Conservation (phyloP, 1,140 invertebrate genomes). For the Rhagoletis pomonella region DNA sequence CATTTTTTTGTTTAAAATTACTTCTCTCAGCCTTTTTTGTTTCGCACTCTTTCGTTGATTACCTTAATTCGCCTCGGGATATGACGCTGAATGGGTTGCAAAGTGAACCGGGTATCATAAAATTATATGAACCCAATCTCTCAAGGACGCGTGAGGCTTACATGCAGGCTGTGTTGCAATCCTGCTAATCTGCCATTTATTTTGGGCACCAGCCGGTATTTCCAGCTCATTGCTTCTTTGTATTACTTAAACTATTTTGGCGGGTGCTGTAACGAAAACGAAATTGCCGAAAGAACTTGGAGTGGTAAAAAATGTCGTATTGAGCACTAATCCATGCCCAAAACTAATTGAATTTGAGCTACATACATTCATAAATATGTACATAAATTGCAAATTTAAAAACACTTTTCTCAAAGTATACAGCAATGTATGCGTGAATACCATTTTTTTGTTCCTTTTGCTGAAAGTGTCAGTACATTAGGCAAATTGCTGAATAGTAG, state of each 20-base stretch:
- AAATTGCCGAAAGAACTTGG: constrained; percentile 12
- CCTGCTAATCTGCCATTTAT: constrained; percentile 15
- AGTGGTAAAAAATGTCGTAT: neutral
- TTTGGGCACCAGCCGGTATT: neutral
- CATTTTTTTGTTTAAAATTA: neutral
- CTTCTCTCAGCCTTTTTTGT: neutral
- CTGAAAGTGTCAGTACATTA: neutral
- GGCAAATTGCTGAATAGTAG: neutral
- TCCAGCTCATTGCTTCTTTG: neutral
- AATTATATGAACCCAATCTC: constrained; percentile 14
- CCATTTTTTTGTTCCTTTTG: neutral
- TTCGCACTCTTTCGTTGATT: neutral
- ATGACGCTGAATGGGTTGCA: neutral
- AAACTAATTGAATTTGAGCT: neutral
- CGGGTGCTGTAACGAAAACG: neutral
- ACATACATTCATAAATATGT: neutral
- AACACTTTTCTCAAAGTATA: neutral
- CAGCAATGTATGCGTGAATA: neutral
- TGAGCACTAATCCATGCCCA: constrained; percentile 28
- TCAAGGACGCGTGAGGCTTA: neutral
- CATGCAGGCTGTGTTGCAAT: neutral
- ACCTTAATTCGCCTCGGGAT: neutral
- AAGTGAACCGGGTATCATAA: neutral
- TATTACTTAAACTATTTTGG: constrained; percentile 1
- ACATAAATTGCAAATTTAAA: neutral